A percentile compares a stretch with the other conserved stretches of the same genome.
Conservation (phyloP, 2,113 vertebrate species). For the Rissa tridactyla region DNA sequence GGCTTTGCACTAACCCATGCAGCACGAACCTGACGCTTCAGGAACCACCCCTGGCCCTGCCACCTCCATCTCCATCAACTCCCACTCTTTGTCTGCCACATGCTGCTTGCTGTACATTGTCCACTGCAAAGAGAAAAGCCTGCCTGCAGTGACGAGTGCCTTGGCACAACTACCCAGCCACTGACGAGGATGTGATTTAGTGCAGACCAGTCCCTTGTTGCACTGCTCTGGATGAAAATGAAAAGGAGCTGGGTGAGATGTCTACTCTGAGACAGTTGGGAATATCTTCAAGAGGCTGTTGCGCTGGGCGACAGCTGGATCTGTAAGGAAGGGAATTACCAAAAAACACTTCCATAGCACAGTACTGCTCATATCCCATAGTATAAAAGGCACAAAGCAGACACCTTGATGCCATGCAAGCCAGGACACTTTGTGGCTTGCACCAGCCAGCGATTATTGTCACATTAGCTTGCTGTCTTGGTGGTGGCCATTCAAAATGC, state of each 20-base stretch:
- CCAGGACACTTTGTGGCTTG: background rate
- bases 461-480: background rate
- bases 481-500: background rate
- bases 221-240: background rate
- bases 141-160: fast-evolving
- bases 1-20: background rate
- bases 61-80: background rate
- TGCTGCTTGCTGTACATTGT: fast-evolving
- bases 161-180: too few species aligned
- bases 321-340: background rate
- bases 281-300: background rate
- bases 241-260: background rate
- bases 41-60: background rate
- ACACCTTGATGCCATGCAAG: background rate
- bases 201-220: background rate
- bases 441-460: background rate
- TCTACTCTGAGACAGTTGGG: background rate
- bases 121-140: fast-evolving
- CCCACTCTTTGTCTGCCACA: background rate
- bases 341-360: background rate
- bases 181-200: fast-evolving
- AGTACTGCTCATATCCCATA: background rate
- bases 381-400: background rate
- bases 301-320: background rate
- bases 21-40: background rate